A percentile compares a stretch with the other conserved stretches of the same genome.
These are phyloP conservation scores for Buathra laborator DNA, from an alignment of 2,888 invertebrate species.

Conservation along the genomic window DNA sequence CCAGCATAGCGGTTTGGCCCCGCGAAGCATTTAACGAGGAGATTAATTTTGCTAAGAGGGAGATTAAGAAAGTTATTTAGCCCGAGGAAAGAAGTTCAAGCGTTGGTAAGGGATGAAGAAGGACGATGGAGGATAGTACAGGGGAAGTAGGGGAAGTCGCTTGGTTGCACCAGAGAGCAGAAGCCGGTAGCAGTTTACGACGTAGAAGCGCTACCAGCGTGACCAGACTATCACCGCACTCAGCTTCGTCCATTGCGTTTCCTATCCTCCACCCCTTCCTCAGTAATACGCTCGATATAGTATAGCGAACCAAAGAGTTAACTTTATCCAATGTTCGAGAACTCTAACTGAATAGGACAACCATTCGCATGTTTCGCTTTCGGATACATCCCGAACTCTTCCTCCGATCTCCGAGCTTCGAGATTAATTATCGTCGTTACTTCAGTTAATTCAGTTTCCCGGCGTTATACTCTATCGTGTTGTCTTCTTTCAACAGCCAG, in stretches of 20 bases:
- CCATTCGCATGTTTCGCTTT: conserved; percentile 22
- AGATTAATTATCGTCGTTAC: conserved; percentile 35
- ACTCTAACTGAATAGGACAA: neutral
- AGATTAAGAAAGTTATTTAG: conserved; percentile 77
- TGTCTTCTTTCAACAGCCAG: neutral
- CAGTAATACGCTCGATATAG: conserved; percentile 29
- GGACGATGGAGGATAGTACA: neutral
- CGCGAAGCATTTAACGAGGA: conserved; percentile 77
- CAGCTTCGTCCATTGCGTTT: too few relatives aligned
- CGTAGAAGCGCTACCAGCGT: conserved; percentile 58
- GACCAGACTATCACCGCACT: neutral
- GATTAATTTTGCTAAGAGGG: conserved; percentile 78
- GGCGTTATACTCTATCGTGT: neutral
- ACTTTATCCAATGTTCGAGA: conserved; percentile 26
- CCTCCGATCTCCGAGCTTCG: neutral
- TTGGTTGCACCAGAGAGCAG: neutral
- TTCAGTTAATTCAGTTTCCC: conserved; percentile 22
- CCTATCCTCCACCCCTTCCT: neutral
- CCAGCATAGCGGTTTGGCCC: conserved; percentile 1
- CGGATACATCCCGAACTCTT: neutral
- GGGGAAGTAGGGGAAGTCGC: conserved; percentile 20
- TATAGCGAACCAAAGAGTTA: conserved; percentile 20
- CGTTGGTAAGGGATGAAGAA: conserved; percentile 23
- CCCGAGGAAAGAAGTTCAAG: conserved; percentile 68
- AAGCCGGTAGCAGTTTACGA: conserved; percentile 73